These are phyloP conservation scores for Gobio occitaniae DNA, from an alignment of 2,797 vertebrate species.

Conservation along the genomic window DNA sequence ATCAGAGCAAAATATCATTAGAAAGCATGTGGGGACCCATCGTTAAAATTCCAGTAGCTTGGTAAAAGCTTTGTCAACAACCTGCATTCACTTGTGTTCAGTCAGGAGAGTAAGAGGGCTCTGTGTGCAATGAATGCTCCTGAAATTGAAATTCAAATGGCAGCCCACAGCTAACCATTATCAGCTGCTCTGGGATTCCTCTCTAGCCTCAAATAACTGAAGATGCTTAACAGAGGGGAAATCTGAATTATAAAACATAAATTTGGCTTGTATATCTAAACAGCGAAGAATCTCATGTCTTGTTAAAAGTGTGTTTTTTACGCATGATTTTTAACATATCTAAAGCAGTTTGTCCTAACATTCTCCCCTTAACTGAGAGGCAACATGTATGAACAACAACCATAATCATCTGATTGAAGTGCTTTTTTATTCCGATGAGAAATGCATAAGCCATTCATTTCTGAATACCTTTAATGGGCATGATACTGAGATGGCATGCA, in stretches of 20 bases:
- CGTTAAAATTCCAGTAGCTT: slow-evolving; percentile 45
- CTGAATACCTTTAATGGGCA: background rate
- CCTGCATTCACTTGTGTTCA: slow-evolving; percentile 31
- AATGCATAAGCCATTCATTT: background rate
- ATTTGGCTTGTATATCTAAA: background rate
- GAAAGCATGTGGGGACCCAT: slow-evolving; percentile 4
- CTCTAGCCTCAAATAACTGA: background rate
- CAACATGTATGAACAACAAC: background rate
- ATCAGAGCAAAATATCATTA: slow-evolving; percentile 14
- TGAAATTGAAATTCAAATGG: slow-evolving; percentile 47
- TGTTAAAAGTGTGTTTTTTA: background rate
- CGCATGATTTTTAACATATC: background rate
- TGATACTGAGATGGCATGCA: background rate
- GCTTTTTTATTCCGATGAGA: background rate
- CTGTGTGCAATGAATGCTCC: slow-evolving; percentile 40
- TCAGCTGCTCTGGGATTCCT: slow-evolving; percentile 25
- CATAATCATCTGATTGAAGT: background rate
- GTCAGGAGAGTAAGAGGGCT: slow-evolving; percentile 10
- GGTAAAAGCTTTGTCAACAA: slow-evolving; percentile 37
- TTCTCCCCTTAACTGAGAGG: background rate
- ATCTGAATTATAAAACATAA: background rate
- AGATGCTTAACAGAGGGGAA: background rate
- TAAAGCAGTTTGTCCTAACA: background rate
- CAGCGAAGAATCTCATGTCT: background rate
- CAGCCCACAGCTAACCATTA: slow-evolving; percentile 26